Evolutionary conservation across 2,113 vertebrate species (phyloP).

Genomic region (Tylochromis polylepis): DNA sequence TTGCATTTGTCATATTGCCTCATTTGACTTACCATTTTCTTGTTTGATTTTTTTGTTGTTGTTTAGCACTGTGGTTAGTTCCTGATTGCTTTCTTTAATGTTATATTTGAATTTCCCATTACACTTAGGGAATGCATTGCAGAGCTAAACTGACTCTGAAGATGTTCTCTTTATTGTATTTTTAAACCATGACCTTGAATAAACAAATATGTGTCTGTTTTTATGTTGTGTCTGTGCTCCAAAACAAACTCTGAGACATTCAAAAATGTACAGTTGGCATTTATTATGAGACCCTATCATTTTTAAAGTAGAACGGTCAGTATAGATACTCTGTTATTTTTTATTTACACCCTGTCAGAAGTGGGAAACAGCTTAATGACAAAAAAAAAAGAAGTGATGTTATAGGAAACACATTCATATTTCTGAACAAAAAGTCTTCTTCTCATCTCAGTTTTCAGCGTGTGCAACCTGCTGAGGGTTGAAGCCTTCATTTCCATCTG

Average conservation of each 20-base stretch:
- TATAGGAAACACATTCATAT: constrained; percentile 60
- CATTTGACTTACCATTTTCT: neutral
- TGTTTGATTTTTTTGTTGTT: neutral
- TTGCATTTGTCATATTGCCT: neutral
- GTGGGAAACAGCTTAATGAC: constrained; percentile 31
- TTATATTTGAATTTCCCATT: neutral
- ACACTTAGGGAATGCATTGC: neutral
- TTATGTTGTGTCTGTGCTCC: neutral
- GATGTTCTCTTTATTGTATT: constrained; percentile 6
- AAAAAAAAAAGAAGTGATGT: constrained; percentile 29
- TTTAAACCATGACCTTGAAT: constrained; percentile 3
- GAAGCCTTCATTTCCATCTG: constrained; percentile 39
- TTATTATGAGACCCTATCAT: constrained; percentile 66
- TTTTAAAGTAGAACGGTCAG: constrained; percentile 60
- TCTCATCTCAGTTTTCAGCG: neutral
- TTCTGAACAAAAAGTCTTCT: constrained; percentile 12
- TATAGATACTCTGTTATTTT: constrained; percentile 61
- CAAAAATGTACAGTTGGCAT: constrained; percentile 66
- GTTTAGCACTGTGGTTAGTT: constrained; percentile 7
- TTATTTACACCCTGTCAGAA: constrained; percentile 69
- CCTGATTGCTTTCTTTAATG: neutral
- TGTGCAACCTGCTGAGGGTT: constrained; percentile 17
- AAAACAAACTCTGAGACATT: constrained; percentile 32
- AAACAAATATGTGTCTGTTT: neutral
- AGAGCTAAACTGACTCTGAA: neutral